These are phyloP conservation scores for Bursaphelenchus okinawaensis DNA, from an alignment of 2,888 invertebrate species.

Conservation along the genomic window DNA sequence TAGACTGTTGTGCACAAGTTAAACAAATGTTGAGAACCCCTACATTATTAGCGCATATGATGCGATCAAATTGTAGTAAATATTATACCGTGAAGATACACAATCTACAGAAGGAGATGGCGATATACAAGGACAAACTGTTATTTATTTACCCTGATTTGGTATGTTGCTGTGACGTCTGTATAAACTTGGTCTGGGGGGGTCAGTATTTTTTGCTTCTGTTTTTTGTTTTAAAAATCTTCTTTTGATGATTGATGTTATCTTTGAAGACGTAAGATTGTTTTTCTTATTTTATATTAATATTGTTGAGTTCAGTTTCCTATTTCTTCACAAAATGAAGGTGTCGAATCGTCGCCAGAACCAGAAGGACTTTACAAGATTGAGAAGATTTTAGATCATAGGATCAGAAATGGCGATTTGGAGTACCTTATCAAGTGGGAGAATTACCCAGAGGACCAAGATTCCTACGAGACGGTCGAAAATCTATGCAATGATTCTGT, in stretches of 20 bases:
- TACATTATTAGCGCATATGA: neutral
- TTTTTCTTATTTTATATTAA: too few relatives aligned
- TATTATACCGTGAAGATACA: neutral
- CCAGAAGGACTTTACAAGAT: neutral
- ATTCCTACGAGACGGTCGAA: neutral
- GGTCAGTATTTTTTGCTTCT: too few relatives aligned
- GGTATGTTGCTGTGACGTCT: neutral
- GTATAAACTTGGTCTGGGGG: too few relatives aligned
- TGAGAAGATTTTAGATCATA: neutral
- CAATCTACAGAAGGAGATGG: neutral
- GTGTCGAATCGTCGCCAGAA: neutral
- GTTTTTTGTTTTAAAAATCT: too few relatives aligned
- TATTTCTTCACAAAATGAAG: neutral
- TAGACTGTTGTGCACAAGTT: too few relatives aligned
- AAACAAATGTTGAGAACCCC: too few relatives aligned
- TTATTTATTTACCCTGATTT: neutral
- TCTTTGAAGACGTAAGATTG: too few relatives aligned
- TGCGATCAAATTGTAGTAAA: neutral
- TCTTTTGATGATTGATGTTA: too few relatives aligned
- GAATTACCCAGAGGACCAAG: neutral
- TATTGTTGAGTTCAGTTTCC: too few relatives aligned
- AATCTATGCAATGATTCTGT: too few relatives aligned
- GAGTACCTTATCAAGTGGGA: neutral
- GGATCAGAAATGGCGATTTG: neutral
- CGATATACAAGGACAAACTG: neutral